These are phyloP conservation scores for Sphaerophoria rueppellii DNA, from an alignment of 2,888 invertebrate species.

Conservation along the genomic window DNA sequence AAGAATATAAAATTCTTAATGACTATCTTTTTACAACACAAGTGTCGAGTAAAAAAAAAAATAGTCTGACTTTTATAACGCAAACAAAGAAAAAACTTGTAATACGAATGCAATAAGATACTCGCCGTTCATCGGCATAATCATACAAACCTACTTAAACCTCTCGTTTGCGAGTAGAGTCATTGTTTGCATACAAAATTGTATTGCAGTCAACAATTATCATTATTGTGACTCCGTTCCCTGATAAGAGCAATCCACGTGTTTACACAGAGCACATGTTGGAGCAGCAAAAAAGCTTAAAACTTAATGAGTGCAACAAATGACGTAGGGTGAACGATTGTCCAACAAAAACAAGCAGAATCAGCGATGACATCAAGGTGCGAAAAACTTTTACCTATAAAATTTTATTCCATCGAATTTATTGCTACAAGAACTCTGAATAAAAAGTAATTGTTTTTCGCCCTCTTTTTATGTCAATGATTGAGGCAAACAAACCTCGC, in stretches of 20 bases:
- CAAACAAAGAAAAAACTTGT: constrained; percentile 6
- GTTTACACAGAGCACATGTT: constrained; percentile 27
- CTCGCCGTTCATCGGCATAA: no score
- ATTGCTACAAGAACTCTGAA: not conserved
- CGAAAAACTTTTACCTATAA: not conserved
- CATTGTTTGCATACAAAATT: constrained; percentile 48
- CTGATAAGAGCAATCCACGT: constrained; percentile 43
- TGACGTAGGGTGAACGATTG: constrained; percentile 39
- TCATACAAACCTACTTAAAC: not conserved
- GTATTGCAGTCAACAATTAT: not conserved
- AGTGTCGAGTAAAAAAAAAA: not conserved
- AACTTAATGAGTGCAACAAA: constrained; percentile 32
- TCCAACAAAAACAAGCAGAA: not conserved
- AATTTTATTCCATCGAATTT: not conserved
- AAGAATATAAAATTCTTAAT: no score
- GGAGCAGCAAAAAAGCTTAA: constrained; percentile 2
- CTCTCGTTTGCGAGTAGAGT: not conserved
- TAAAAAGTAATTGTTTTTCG: constrained; percentile 35
- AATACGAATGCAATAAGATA: constrained; percentile 9
- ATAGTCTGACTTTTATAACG: not conserved
- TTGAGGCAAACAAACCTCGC: constrained; percentile 52
- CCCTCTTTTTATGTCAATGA: constrained; percentile 12
- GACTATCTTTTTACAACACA: no score
- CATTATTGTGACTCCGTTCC: not conserved
- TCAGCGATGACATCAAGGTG: constrained; percentile 25